phyloP scores from a whole-genome alignment of 1,140 invertebrate species.

The Anastatus disparis region DNA sequence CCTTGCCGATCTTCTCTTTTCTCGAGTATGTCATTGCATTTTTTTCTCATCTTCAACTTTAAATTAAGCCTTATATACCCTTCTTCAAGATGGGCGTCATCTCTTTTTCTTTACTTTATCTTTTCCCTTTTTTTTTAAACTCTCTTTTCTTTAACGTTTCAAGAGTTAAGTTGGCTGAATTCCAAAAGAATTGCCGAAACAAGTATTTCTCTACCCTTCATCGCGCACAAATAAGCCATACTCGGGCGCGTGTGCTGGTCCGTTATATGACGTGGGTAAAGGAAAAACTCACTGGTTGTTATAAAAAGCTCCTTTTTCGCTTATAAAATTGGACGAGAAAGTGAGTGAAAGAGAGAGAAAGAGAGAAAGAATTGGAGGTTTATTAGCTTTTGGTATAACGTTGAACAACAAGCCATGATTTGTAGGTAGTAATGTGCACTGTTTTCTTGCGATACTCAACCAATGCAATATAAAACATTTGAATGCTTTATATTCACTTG shows the following conservation, averaged over 20 bases:
- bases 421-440: background rate
- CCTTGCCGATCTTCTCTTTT: no score
- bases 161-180: slow-evolving; percentile 25
- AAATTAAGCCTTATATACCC: no score
- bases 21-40: no score
- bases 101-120: no score
- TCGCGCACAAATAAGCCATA: background rate
- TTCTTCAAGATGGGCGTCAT: no score
- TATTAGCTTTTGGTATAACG: slow-evolving; percentile 1
- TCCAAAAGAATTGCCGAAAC: slow-evolving; percentile 13
- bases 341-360: no score
- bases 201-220: background rate
- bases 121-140: background rate
- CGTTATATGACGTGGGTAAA: background rate
- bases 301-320: slow-evolving; percentile 8
- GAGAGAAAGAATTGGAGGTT: no score
- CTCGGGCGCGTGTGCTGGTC: background rate
- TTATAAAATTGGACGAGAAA: slow-evolving; percentile 28
- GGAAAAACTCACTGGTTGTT: background rate
- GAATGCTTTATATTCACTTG: slow-evolving; percentile 23
- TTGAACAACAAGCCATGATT: slow-evolving; percentile 34
- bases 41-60: no score
- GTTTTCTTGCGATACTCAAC: slow-evolving; percentile 21
- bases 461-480: background rate
- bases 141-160: background rate